A percentile compares a stretch with the other conserved stretches of the same genome.
Evolutionary conservation across 2,113 vertebrate species (phyloP).

Genomic region (Cavia porcellus): DNA sequence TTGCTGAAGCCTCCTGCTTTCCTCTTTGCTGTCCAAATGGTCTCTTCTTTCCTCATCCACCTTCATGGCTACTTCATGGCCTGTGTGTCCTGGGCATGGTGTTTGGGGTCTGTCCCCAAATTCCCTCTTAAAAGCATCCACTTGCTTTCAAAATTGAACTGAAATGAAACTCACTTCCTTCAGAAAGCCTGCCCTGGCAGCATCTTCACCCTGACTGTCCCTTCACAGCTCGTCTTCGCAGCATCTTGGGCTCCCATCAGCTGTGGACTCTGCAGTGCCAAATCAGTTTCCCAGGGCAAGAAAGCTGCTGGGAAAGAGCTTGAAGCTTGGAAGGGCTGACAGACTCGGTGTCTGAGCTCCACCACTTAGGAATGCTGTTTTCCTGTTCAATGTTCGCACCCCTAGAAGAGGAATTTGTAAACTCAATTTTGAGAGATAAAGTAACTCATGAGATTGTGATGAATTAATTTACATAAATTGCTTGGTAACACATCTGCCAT

Average conservation of each 20-base stretch:
- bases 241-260: rapidly evolving
- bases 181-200: background rate
- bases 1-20: background rate
- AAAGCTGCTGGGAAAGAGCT: background rate
- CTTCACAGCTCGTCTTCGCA: background rate
- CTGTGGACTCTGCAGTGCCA: background rate
- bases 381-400: background rate
- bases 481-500: background rate
- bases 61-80: background rate
- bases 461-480: background rate
- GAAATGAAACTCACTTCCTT: background rate
- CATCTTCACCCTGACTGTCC: too few species aligned
- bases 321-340: background rate
- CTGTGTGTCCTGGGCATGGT: background rate
- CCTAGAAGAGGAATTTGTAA: background rate
- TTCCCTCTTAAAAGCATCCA: background rate
- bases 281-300: background rate
- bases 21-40: background rate
- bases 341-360: background rate
- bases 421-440: background rate
- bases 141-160: background rate
- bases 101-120: background rate
- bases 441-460: background rate
- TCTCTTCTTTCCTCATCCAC: background rate
- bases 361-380: background rate